Conservation (phyloP, 92 coral and sea anemone genomes). For the Hydrozoanthus gracilis region DNA sequence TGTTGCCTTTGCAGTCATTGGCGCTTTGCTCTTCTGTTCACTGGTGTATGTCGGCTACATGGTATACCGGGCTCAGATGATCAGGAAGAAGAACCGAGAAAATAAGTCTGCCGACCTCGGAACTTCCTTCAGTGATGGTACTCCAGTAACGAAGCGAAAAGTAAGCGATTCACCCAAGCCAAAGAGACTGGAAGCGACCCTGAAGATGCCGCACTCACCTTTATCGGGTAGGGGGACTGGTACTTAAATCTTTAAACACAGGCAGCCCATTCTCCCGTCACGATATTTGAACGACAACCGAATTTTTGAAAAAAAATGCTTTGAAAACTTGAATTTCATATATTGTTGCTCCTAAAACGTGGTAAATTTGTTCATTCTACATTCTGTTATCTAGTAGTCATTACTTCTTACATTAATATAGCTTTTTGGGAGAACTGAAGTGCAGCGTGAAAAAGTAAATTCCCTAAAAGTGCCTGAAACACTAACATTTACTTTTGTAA, state of each 20-base stretch:
- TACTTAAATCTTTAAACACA: background rate
- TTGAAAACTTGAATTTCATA: too few relatives aligned
- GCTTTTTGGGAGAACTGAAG: too few relatives aligned
- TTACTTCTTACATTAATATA: too few relatives aligned
- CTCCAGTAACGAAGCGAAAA: slow-evolving; percentile 20
- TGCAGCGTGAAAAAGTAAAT: too few relatives aligned
- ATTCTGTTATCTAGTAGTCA: too few relatives aligned
- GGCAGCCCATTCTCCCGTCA: background rate
- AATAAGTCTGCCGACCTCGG: slow-evolving; percentile 37
- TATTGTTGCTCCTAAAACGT: too few relatives aligned
- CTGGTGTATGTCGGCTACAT: slow-evolving; percentile 58
- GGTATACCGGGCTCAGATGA: slow-evolving; percentile 44
- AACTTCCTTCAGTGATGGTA: slow-evolving; percentile 40
- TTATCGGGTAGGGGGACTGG: slow-evolving; percentile 51
- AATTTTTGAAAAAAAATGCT: too few relatives aligned
- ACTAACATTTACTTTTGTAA: too few relatives aligned
- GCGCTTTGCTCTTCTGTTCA: slow-evolving; percentile 43
- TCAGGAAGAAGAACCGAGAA: slow-evolving; percentile 57
- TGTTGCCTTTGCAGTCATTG: slow-evolving; percentile 52
- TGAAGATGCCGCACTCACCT: slow-evolving; percentile 64
- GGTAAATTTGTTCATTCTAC: too few relatives aligned
- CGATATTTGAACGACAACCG: too few relatives aligned
- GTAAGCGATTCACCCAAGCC: slow-evolving; percentile 54
- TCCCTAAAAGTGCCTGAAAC: too few relatives aligned
- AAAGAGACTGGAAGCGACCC: slow-evolving; percentile 64